Percentiles rank a stretch among this genome's conserved stretches.
phyloP scores from a whole-genome alignment of 2,888 invertebrate genomes.

The Leptinotarsa peninsularis region DNA sequence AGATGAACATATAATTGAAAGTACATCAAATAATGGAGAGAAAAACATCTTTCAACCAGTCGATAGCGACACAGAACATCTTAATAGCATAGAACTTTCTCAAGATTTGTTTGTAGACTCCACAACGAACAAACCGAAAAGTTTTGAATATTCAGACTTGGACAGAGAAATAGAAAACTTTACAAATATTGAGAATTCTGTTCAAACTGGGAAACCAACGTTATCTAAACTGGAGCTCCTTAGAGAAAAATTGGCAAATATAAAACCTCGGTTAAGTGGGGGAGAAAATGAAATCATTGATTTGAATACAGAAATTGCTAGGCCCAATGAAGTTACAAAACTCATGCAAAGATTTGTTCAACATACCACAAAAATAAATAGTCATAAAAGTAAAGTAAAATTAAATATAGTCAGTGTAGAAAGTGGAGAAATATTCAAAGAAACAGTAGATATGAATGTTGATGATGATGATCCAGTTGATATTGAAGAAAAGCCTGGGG shows the following conservation, averaged over 20 bases:
- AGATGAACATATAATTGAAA: neutral
- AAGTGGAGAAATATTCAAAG: conserved; percentile 65
- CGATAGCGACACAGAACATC: neutral
- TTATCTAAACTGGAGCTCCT: conserved; percentile 58
- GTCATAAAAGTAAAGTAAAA: conserved; percentile 71
- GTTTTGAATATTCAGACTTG: conserved; percentile 39
- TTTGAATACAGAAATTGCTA: conserved; percentile 68
- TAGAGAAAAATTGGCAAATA: conserved; percentile 57
- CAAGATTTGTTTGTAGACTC: neutral
- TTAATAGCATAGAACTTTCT: conserved; percentile 2
- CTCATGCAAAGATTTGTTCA: conserved; percentile 79
- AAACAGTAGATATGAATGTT: conserved; percentile 60
- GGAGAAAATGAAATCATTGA: conserved; percentile 72
- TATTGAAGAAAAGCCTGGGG: conserved; percentile 75
- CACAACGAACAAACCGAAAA: conserved; percentile 4
- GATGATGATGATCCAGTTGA: conserved; percentile 59
- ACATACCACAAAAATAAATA: conserved; percentile 72
- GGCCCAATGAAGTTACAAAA: conserved; percentile 72
- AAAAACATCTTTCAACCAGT: neutral
- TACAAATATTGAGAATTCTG: conserved; percentile 10
- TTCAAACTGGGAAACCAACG: conserved; percentile 40
- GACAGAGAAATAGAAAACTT: conserved; percentile 49
- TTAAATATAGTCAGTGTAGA: conserved; percentile 66
- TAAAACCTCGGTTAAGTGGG: conserved; percentile 70
- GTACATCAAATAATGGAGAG: neutral